Percentiles rank a stretch among this genome's conserved stretches.
phyloP scores from a whole-genome alignment of 2,113 vertebrate genomes.

The Channa maculata region DNA sequence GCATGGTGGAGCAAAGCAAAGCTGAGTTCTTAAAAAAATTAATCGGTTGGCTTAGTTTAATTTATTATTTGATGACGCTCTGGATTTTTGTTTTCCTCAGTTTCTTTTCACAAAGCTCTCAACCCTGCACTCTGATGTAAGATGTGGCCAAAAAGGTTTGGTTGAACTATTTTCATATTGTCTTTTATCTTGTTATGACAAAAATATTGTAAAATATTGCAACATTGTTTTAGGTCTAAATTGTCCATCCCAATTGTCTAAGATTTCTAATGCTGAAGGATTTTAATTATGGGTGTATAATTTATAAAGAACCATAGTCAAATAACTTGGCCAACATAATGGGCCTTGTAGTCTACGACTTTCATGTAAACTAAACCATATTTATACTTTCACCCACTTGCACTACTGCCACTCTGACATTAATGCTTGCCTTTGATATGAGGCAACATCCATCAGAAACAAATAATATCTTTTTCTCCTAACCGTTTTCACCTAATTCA shows the following conservation, averaged over 20 bases:
- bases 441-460: conserved; percentile 64
- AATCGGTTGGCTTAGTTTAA: no score
- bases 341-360: background rate
- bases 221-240: no score
- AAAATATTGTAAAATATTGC: no score
- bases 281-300: background rate
- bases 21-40: no score
- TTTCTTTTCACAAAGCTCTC: no score
- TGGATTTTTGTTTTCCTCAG: no score
- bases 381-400: conserved; percentile 19
- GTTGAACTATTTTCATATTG: background rate
- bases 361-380: conserved; percentile 12
- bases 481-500: conserved; percentile 53
- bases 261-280: background rate
- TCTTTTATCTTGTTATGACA: no score
- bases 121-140: no score
- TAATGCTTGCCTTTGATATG: conserved; percentile 53
- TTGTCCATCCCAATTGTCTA: no score
- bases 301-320: background rate
- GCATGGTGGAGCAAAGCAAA: no score
- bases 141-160: no score
- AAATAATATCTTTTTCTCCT: conserved; percentile 52
- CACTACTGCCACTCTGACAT: background rate
- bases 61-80: no score
- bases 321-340: background rate